Evolutionary conservation across 2,888 invertebrate species (phyloP), one percentile per base, ranked within the genome.

Genomic region (Agapostemon virescens): DNA sequence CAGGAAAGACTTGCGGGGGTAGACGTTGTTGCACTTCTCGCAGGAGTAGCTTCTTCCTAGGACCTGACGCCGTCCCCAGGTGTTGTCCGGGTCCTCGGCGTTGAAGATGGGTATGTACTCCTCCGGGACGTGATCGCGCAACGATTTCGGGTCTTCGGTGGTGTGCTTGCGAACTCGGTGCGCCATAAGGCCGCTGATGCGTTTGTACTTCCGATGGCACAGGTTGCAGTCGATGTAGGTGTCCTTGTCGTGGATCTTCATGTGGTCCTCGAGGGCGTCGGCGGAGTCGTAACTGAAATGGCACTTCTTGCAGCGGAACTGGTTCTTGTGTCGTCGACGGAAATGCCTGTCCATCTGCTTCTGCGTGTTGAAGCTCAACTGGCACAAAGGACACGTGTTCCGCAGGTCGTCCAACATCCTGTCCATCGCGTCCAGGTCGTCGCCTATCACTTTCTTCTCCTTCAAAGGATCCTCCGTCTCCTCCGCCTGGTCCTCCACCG

Each of bases 361-460:
- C 17, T 85, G 84, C 20, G 80, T 78, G 11, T 76, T 64, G 58
- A 89, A 90, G 20, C 45, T 72, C 67, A 85, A 87, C 36, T 86
- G 79, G 55, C 89, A 90, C 58, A 87, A 73, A 0, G 89, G 89
- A 64, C 89, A 90, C 7, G 79, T 81, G 40, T 81, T 76, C 0
- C 81, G 82, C 2, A 88, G 52, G 2, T 79, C 79, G 0, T 87
- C 73, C 11, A 88, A 69, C 20, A 76, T 64, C 20, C 63, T 40
- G n/a, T 85, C 85, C 23, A 77, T 67, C 17, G 67, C 52, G n/a
- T 85, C 85, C 11, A 79, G 45, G 4, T 67, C 67, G 11, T 67
- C 67, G 9, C 13, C 30, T 11, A 20, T 11, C 0, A 17, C 1
- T 30, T 11, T 45, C 42, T 67, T 42, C 0, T 20, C 42, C 6